Evolutionary conservation across 2,888 invertebrate species (phyloP).

Genomic region (Hypomecis punctinalis): DNA sequence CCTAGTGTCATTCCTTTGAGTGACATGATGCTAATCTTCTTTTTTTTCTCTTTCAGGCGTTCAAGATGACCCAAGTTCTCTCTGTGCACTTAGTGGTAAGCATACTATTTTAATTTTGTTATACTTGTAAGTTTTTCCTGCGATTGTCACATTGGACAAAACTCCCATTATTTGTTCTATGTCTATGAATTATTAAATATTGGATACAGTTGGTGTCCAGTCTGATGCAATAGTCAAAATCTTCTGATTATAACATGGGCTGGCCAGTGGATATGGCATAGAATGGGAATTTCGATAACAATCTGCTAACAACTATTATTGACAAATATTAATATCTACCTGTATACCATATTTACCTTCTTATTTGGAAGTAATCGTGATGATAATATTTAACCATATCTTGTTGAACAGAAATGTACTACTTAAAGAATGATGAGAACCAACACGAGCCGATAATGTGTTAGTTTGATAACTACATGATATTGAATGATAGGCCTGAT

Average conservation of each 20-base stretch:
- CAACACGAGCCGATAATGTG: constrained; percentile 75
- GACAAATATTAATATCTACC: no score
- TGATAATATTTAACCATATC: neutral
- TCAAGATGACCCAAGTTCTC: neutral
- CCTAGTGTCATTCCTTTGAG: neutral
- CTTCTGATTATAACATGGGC: no score
- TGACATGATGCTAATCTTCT: constrained; percentile 1
- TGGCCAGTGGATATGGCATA: no score
- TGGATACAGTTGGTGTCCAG: no score
- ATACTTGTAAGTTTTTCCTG: neutral
- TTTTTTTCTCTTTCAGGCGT: constrained; percentile 29
- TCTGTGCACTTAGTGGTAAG: neutral
- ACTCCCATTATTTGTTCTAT: no score
- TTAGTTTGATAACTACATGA: constrained; percentile 74
- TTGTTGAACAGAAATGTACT: constrained; percentile 1
- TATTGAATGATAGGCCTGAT: constrained; percentile 79
- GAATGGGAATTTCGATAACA: no score
- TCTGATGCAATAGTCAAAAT: no score
- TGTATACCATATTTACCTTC: no score
- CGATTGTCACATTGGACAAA: neutral
- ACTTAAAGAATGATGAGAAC: constrained; percentile 64
- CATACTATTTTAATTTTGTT: neutral
- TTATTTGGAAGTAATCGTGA: neutral
- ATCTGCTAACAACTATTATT: no score
- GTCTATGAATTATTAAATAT: no score